phyloP scores from a whole-genome alignment of 2,797 vertebrate species.

The Tragelaphus eurycerus region DNA sequence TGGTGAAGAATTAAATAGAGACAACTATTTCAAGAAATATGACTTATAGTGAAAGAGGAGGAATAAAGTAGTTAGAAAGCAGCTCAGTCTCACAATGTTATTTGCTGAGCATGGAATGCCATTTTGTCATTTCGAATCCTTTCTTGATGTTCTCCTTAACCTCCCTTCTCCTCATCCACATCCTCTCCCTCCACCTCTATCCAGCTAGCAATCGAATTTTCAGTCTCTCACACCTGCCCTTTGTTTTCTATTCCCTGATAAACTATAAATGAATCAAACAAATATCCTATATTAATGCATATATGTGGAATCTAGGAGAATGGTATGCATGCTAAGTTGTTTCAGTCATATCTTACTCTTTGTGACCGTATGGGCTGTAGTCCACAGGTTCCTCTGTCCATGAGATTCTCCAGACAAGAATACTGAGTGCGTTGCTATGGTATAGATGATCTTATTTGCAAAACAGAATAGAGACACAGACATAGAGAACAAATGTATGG shows the following conservation, averaged over 20 bases:
- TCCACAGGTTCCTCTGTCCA: not conserved
- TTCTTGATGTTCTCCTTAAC: not conserved
- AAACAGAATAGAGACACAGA: not conserved
- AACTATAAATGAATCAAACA: not conserved
- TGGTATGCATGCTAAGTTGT: not conserved
- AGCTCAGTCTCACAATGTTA: not conserved
- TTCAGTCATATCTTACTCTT: not conserved
- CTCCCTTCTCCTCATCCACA: not conserved
- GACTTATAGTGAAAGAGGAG: not conserved
- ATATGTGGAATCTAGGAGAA: not conserved
- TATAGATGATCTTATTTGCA: not conserved
- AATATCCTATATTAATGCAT: not conserved
- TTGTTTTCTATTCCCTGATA: not conserved
- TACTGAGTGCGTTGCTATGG: not conserved
- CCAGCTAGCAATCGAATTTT: not conserved
- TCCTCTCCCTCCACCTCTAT: not conserved
- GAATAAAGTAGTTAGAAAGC: not conserved
- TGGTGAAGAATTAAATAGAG: not conserved
- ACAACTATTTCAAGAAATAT: not conserved
- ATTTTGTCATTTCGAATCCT: not conserved
- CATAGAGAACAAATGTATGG: not conserved
- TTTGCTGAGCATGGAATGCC: not conserved
- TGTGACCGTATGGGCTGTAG: not conserved
- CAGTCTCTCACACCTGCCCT: not conserved
- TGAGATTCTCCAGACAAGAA: not conserved